phyloP scores from a whole-genome alignment of 2,113 vertebrate species.

The Toxotes jaculatrix region DNA sequence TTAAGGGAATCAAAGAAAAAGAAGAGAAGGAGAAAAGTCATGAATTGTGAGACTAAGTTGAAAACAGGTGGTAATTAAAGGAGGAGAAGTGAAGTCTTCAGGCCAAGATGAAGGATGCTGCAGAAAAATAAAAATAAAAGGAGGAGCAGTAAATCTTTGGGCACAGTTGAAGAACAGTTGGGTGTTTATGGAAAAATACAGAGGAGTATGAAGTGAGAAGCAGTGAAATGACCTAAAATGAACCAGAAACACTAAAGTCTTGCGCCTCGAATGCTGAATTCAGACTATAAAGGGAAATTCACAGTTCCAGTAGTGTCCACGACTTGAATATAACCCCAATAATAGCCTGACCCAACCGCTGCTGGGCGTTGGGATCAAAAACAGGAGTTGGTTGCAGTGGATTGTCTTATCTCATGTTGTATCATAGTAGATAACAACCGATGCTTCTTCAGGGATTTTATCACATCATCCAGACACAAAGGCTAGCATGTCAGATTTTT shows the following conservation, averaged over 20 bases:
- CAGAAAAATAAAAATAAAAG: neutral
- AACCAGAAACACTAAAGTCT: neutral
- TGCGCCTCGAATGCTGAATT: neutral
- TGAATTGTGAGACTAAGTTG: conserved; percentile 8
- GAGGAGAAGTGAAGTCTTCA: neutral
- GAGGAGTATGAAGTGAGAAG: neutral
- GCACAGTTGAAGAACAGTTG: neutral
- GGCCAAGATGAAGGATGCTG: neutral
- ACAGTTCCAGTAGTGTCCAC: too few relatives aligned
- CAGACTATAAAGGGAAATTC: neutral
- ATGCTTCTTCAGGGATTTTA: too few relatives aligned
- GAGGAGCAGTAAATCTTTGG: neutral
- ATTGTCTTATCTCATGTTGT: too few relatives aligned
- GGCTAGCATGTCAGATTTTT: too few relatives aligned
- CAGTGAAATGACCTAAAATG: neutral
- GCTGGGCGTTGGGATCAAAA: too few relatives aligned
- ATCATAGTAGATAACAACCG: too few relatives aligned
- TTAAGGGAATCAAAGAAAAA: conserved; percentile 19
- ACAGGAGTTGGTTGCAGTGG: too few relatives aligned
- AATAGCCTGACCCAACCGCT: neutral
- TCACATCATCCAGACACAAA: too few relatives aligned
- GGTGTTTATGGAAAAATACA: neutral
- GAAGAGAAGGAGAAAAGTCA: neutral
- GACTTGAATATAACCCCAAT: neutral
- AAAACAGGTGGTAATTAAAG: conserved; percentile 20